Percentiles rank a stretch among this genome's conserved stretches.
phyloP scores from a whole-genome alignment of 2,797 vertebrate species.

The Glyptemys insculpta region DNA sequence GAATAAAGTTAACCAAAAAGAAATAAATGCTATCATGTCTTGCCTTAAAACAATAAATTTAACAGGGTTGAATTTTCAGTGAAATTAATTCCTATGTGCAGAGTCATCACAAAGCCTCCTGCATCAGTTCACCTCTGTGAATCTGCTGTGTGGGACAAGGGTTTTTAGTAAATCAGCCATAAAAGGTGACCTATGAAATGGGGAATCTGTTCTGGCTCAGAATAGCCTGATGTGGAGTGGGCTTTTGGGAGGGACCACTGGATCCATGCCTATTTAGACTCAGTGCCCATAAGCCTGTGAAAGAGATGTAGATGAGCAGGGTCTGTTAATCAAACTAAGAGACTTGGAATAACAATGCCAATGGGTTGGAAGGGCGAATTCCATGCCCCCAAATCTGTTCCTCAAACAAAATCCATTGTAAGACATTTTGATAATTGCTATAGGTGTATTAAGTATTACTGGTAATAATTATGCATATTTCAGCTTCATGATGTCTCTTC shows the following conservation, averaged over 20 bases:
- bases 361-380: background rate
- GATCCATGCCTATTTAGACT: background rate
- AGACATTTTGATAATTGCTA: background rate
- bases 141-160: background rate
- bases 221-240: background rate
- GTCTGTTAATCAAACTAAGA: background rate
- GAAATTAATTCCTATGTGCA: background rate
- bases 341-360: background rate
- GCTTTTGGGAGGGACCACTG: background rate
- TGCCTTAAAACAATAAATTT: background rate
- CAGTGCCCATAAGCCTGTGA: background rate
- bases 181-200: background rate
- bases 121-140: background rate
- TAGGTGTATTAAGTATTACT: background rate
- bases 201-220: background rate
- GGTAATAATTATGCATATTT: background rate
- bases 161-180: background rate
- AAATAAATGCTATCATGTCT: background rate
- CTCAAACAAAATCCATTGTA: background rate
- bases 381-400: background rate
- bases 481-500: background rate
- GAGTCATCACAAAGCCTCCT: background rate
- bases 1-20: background rate
- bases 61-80: background rate
- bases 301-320: background rate